Conservation (phyloP, 2,888 invertebrate species). For the Ochropleura plecta region DNA sequence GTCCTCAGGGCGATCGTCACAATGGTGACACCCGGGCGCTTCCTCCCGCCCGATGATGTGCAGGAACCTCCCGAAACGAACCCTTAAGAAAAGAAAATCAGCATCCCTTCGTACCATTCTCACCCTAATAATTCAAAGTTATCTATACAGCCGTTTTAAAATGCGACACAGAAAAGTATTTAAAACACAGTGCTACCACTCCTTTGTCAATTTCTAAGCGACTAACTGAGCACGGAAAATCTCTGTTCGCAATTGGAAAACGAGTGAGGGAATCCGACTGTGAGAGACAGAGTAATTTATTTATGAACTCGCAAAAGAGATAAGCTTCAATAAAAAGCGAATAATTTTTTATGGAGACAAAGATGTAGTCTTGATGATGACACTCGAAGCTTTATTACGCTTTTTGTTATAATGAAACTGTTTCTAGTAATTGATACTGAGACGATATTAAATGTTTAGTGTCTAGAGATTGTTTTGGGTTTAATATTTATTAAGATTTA, state of each 20-base stretch:
- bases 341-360: slow-evolving; percentile 61
- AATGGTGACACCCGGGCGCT: no score
- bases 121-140: slow-evolving; percentile 52
- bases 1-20: no score
- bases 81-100: background rate
- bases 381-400: slow-evolving; percentile 55
- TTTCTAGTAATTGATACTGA: slow-evolving; percentile 44
- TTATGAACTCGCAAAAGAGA: slow-evolving; percentile 69
- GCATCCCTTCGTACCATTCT: slow-evolving; percentile 38
- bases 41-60: no score
- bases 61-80: no score
- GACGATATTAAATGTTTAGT: slow-evolving; percentile 26
- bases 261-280: slow-evolving; percentile 56
- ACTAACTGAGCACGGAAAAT: slow-evolving; percentile 56
- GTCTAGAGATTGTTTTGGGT: background rate
- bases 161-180: slow-evolving; percentile 57
- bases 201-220: slow-evolving; percentile 61
- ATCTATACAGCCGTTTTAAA: slow-evolving; percentile 55
- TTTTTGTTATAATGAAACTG: slow-evolving; percentile 49
- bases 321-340: slow-evolving; percentile 69
- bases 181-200: slow-evolving; percentile 55
- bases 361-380: slow-evolving; percentile 44
- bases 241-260: slow-evolving; percentile 65
- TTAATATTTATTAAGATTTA: background rate
- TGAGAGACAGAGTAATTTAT: slow-evolving; percentile 64